Evolutionary conservation across 2,888 invertebrate species (phyloP).

Genomic region (Synergus umbraculus): DNA sequence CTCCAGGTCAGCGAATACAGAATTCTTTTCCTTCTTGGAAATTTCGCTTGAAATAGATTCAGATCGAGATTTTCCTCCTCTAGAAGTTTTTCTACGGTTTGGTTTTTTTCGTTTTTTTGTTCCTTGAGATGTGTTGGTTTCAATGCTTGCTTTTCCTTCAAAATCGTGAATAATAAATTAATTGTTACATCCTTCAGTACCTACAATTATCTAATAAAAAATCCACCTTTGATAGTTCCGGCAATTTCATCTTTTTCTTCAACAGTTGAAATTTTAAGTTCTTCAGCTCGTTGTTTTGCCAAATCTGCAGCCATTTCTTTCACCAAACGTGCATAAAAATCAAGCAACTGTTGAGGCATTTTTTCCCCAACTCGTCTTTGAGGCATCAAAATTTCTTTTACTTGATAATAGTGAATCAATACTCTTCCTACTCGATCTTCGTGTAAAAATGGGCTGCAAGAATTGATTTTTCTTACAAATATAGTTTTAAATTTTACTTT

Average conservation of each 20-base stretch:
- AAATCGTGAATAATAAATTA: conserved; percentile 34
- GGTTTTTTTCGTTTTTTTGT: neutral
- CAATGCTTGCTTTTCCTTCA: neutral
- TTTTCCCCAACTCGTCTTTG: conserved; percentile 69
- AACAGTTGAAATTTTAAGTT: neutral
- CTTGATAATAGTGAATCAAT: conserved; percentile 73
- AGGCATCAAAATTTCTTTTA: conserved; percentile 75
- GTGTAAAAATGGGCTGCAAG: conserved; percentile 67
- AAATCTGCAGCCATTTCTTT: conserved; percentile 51
- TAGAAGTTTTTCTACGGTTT: neutral
- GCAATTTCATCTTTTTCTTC: neutral
- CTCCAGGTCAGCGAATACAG: neutral
- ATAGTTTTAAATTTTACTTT: neutral
- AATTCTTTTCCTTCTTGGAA: neutral
- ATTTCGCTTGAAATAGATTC: conserved; percentile 7
- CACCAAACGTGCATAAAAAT: conserved; percentile 70
- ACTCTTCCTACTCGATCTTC: conserved; percentile 72
- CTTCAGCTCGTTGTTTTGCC: conserved; percentile 5
- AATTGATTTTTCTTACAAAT: neutral
- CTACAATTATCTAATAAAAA: too few relatives aligned
- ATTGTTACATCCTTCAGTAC: too few relatives aligned
- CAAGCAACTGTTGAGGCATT: conserved; percentile 64
- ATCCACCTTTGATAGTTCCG: neutral
- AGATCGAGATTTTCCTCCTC: neutral
- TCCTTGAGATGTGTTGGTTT: neutral